Evolutionary conservation across 2,113 vertebrate species (phyloP).

Genomic region (Oophaga pumilio): DNA sequence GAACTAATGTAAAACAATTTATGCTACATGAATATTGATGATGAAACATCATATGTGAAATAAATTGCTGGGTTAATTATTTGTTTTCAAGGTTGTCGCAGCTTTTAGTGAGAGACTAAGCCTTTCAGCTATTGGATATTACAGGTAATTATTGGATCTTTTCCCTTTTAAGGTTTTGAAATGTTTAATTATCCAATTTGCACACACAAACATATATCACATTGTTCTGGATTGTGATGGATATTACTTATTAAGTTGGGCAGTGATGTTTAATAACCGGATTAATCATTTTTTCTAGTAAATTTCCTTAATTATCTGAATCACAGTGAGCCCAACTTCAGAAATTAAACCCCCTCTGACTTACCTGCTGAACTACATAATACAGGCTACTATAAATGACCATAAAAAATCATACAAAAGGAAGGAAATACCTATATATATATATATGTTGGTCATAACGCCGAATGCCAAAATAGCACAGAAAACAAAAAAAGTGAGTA

Average conservation of each 20-base stretch:
- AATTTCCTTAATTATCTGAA: not conserved
- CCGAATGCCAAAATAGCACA: too few relatives aligned
- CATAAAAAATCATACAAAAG: too few relatives aligned
- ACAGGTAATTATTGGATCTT: constrained; percentile 72
- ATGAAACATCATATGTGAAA: not conserved
- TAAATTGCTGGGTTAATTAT: not conserved
- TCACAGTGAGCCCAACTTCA: not conserved
- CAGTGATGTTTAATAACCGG: too few relatives aligned
- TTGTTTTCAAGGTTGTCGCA: constrained; percentile 70
- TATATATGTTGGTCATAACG: too few relatives aligned
- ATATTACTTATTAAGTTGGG: too few relatives aligned
- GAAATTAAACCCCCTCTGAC: not conserved
- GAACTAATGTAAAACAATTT: too few relatives aligned
- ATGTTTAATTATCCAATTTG: not conserved
- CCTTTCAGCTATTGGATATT: constrained; percentile 87
- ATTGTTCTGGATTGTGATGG: too few relatives aligned
- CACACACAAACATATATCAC: too few relatives aligned
- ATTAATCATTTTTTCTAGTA: not conserved
- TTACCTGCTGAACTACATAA: not conserved
- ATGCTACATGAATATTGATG: too few relatives aligned
- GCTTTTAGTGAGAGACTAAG: constrained; percentile 82
- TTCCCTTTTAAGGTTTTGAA: not conserved
- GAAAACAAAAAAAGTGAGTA: too few relatives aligned
- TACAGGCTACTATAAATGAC: not conserved
- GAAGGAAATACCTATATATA: too few relatives aligned